Conservation (phyloP, 2,888 invertebrate species). For the Dioctria linearis region DNA sequence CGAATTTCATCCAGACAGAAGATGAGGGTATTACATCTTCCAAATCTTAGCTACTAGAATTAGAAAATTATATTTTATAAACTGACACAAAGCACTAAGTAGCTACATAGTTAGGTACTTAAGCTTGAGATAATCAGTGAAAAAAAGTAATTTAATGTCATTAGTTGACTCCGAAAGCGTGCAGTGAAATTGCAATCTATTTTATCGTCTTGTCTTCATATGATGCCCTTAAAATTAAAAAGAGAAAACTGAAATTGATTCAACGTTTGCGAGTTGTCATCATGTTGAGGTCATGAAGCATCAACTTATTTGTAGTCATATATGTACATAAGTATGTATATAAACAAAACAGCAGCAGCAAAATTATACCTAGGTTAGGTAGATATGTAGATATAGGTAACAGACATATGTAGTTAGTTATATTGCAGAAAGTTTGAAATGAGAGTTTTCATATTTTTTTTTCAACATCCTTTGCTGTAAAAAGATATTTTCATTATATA, state of each 20-base stretch:
- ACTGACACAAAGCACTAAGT: no score
- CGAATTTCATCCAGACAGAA: no score
- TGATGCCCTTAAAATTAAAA: conserved; percentile 31
- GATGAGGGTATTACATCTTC: no score
- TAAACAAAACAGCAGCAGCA: conserved; percentile 10
- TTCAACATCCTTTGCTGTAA: not conserved
- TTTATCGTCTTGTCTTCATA: not conserved
- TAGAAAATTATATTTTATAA: no score
- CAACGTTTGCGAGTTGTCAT: not conserved
- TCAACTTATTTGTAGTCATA: conserved; percentile 35
- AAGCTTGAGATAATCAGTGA: no score
- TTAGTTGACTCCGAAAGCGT: no score
- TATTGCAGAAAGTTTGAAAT: conserved; percentile 41
- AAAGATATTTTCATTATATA: conserved; percentile 45
- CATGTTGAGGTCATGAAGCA: conserved; percentile 40
- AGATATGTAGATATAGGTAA: no score
- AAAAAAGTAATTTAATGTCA: no score
- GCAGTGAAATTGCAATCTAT: not conserved
- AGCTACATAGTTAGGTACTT: no score
- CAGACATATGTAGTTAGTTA: no score
- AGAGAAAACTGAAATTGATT: conserved; percentile 36
- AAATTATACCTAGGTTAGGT: conserved; percentile 15
- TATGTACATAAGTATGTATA: not conserved
- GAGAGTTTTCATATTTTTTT: conserved; percentile 29
- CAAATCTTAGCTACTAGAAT: no score